A percentile compares a stretch with the other conserved stretches of the same genome.
phyloP scores from a whole-genome alignment of 2,797 vertebrate genomes.

The Cheirogaleus major region DNA sequence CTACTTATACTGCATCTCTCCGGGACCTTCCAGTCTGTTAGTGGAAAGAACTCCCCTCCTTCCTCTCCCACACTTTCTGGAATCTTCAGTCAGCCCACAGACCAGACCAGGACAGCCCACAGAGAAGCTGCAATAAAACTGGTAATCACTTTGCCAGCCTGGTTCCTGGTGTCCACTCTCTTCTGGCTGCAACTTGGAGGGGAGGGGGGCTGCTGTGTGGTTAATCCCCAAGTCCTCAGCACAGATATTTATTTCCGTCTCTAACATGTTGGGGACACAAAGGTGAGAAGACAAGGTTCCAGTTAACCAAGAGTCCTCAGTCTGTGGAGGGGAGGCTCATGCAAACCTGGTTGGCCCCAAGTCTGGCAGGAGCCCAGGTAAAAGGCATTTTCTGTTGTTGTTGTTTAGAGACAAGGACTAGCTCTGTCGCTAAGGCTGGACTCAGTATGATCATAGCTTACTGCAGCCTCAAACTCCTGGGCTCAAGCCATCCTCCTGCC shows the following conservation, averaged over 20 bases:
- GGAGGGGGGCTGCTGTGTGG: not conserved
- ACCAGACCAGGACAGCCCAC: not conserved
- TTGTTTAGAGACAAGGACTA: not conserved
- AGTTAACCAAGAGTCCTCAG: not conserved
- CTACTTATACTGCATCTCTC: not conserved
- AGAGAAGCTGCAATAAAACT: not conserved
- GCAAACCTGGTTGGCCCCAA: not conserved
- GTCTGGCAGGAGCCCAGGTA: not conserved
- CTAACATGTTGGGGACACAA: not conserved
- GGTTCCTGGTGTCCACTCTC: not conserved
- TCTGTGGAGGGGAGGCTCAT: not conserved
- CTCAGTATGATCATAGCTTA: not conserved
- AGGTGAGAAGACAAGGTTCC: not conserved
- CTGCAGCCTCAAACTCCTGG: not conserved
- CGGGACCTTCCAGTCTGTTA: not conserved
- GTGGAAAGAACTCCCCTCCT: not conserved
- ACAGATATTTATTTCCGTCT: not conserved
- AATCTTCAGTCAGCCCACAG: not conserved
- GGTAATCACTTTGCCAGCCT: rapidly evolving
- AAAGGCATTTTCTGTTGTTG: not conserved
- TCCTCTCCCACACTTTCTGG: not conserved
- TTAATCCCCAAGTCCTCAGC: not conserved
- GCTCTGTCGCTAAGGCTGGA: not conserved
- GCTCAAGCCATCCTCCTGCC: not conserved
- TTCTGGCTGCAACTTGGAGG: not conserved